phyloP scores from a whole-genome alignment of 2,797 vertebrate species.

The Leptatherina wallacei region DNA sequence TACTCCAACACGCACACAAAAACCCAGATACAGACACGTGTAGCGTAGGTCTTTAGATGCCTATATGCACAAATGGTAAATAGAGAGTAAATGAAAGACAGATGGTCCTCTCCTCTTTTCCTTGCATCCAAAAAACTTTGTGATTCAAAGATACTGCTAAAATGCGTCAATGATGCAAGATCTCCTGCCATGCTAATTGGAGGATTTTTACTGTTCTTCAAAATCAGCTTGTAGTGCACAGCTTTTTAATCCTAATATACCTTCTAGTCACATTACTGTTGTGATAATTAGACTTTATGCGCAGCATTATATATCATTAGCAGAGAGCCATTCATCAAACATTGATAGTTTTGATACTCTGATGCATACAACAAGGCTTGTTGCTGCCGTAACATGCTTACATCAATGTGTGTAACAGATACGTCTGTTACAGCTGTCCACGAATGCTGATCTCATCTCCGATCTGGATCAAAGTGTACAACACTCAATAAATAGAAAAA shows the following conservation, averaged over 20 bases:
- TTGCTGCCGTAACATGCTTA: conserved; percentile 4
- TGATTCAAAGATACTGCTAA: conserved; percentile 13
- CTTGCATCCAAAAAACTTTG: conserved; percentile 9
- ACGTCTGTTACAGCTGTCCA: not conserved
- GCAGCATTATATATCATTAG: not conserved
- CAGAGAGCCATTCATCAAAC: not conserved
- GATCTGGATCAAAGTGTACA: conserved; percentile 13
- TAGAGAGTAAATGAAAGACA: conserved; percentile 42
- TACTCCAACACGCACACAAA: not conserved
- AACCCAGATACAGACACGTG: conserved; percentile 18
- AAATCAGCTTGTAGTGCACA: not conserved
- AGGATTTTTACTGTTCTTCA: conserved; percentile 6
- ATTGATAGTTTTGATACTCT: not conserved
- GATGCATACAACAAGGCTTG: not conserved
- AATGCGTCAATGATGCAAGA: not conserved
- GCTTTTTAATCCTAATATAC: conserved; percentile 2
- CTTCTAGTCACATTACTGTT: not conserved
- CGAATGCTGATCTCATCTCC: conserved; percentile 5
- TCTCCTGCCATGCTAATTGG: not conserved
- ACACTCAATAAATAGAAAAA: conserved; percentile 12
- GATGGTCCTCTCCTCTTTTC: conserved; percentile 32
- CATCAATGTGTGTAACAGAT: conserved; percentile 3
- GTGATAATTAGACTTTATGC: not conserved
- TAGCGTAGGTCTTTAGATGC: conserved; percentile 32
- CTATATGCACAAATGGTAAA: conserved; percentile 51